Evolutionary conservation across 1,140 invertebrate genomes (phyloP), one percentile per base, ranked within the genome.

Genomic region (Neotoxoptera formosana): DNA sequence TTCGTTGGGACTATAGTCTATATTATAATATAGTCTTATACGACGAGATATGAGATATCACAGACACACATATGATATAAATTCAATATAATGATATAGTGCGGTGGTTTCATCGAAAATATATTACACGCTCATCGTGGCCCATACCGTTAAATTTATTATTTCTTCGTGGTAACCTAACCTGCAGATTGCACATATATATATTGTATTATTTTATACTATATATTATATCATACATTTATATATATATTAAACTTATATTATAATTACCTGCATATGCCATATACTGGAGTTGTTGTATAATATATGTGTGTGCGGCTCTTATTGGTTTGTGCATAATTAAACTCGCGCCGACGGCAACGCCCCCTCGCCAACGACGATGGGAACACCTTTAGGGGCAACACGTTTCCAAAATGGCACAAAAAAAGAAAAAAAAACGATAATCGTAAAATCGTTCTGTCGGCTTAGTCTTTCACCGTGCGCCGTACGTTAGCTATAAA

Each of bases 301-400:
- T 84, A 9, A 36, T 51, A 34, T 51, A 21, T 30, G 48, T 30
- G 30, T n/a, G 0, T 51, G 11, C 45, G 25, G 86, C n/a, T 17
- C n/a, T 51, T 88, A 51, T 51, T 34, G 41, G 25, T 87, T 88
- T 34, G 30, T 36, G 47, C n/a, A 34, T 88, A 88, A 88, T 88
- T 88, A 53, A 89, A 36, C 48, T 20, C 30, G 34, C n/a, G n/a
- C 30, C 17, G 11, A 7, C n/a, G 48, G 45, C 4, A 34, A 89
- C 87, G 48, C n/a, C 87, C 34, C 53, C 21, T 56, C 48, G 48
- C 87, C 41, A 48, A 87, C 86, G 30, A 89, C 34, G 48, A 53
- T 11, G 51, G 30, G 34, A 89, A 89, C 87, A 53, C 87, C n/a
- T 53, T 89, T 89, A 53, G 87, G 87, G 87, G 48, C 87, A 87